phyloP scores from a whole-genome alignment of 1,140 invertebrate species.

The Ruditapes philippinarum region DNA sequence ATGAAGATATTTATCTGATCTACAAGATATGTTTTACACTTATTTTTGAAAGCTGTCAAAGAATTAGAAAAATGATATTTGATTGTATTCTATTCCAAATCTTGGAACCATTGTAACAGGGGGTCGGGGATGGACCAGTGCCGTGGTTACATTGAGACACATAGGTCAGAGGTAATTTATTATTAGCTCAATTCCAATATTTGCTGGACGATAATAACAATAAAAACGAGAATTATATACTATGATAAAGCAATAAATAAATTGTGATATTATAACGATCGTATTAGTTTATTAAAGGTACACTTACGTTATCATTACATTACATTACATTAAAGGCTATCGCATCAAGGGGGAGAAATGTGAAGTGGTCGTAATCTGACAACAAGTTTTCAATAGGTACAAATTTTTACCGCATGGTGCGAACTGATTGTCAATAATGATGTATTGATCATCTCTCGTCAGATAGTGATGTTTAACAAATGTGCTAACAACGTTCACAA shows the following conservation, averaged over 20 bases:
- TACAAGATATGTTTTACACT: no score
- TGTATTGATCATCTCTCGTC: not conserved
- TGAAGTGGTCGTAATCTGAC: not conserved
- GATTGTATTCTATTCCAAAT: no score
- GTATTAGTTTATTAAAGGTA: slow-evolving; percentile 23
- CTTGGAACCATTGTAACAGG: no score
- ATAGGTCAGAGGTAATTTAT: no score
- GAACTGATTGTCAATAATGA: not conserved
- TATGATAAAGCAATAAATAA: not conserved
- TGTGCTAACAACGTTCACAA: slow-evolving; percentile 15
- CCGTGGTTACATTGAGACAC: no score
- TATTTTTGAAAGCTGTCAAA: no score
- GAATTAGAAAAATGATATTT: no score
- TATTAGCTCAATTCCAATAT: no score
- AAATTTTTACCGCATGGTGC: not conserved
- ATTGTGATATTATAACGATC: not conserved
- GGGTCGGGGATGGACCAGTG: no score
- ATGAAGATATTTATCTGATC: no score
- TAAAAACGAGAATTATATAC: not conserved
- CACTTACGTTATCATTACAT: slow-evolving; percentile 8
- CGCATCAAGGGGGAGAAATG: not conserved
- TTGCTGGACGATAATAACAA: no score
- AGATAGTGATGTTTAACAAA: not conserved
- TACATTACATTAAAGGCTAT: not conserved
- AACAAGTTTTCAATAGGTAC: not conserved